Conservation (phyloP, 2,113 vertebrate genomes). For the Mustela lutreola region DNA sequence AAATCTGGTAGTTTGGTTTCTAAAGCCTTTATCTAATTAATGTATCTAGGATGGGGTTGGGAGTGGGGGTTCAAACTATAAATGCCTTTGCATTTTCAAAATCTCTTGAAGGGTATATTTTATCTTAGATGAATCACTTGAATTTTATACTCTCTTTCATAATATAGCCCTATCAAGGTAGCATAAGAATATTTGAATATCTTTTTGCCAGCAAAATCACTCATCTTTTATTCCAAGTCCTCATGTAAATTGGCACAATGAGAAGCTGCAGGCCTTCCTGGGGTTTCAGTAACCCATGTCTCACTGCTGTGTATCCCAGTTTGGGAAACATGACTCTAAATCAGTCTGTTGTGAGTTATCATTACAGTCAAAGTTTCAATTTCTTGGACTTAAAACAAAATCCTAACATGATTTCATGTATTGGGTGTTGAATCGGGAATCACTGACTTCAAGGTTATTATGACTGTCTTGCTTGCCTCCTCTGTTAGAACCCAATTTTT, state of each 20-base stretch:
- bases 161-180: neutral
- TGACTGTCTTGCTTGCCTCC: neutral
- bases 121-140: neutral
- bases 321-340: neutral
- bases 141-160: neutral
- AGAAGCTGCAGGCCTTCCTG: neutral
- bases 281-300: neutral
- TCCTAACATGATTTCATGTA: neutral
- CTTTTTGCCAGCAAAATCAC: slow-evolving; percentile 3
- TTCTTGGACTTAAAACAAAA: slow-evolving; percentile 60
- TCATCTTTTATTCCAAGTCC: neutral
- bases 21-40: slow-evolving; percentile 12
- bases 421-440: slow-evolving; percentile 8
- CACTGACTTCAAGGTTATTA: neutral
- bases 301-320: neutral
- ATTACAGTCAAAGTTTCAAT: slow-evolving; percentile 5
- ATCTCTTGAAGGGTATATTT: neutral
- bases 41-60: too few relatives aligned
- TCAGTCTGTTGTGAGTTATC: neutral
- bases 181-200: neutral
- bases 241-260: neutral
- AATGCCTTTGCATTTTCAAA: neutral
- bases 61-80: neutral
- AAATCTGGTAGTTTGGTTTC: neutral
- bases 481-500: slow-evolving; percentile 29